Evolutionary conservation across 2,797 vertebrate species (phyloP), one percentile per base, ranked within the genome.

Genomic region (Sebastes kiyomatsui): DNA sequence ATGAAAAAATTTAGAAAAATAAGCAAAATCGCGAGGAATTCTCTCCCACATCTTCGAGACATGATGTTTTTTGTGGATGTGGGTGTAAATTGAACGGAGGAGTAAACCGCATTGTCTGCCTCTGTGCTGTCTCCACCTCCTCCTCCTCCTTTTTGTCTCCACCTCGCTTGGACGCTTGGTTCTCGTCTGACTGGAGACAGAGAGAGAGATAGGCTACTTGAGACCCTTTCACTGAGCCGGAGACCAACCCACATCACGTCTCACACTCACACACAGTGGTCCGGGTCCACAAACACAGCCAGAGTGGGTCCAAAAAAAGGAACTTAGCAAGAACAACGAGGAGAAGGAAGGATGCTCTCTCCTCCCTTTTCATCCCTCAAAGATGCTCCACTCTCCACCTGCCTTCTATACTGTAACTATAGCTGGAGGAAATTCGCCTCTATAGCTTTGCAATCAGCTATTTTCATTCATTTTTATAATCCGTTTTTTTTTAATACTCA

Each of bases 21-120:
- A 89, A 74, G 75, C 79, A 72, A 52, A 85, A 89, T 90, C 68
- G 90, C 89, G 56, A 88, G 74, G 90, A 88, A 85, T 87, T 75
- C 49, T 82, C 85, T 38, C 13, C 88, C 75, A 67, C 80, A 73
- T 88, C 79, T 91, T 90, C 87, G 62, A 79, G 78, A 59, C 68
- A 67, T 23, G 72, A 68, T 78, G 7, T 72, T 77, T 87, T 92
- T 84, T 38, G 87, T 90, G 88, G 89, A 86, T 87, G 74, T 46
- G 58, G 79, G 87, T 88, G 87, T 52, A 75, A 86, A 91, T 65
- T 70, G 64, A 1, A 80, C 13, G 23, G 86, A 93, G 66, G 8
- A 59, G 81, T 76, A 67, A 91, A 73, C 85, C 88, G 90, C 91
- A 93, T 94, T 94, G 92, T 93, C 92, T 91, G 81, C 66, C 61